Percentiles rank a stretch among this genome's conserved stretches.
phyloP scores from a whole-genome alignment of 23 tunicate species.

The Trididemnum clinides region DNA sequence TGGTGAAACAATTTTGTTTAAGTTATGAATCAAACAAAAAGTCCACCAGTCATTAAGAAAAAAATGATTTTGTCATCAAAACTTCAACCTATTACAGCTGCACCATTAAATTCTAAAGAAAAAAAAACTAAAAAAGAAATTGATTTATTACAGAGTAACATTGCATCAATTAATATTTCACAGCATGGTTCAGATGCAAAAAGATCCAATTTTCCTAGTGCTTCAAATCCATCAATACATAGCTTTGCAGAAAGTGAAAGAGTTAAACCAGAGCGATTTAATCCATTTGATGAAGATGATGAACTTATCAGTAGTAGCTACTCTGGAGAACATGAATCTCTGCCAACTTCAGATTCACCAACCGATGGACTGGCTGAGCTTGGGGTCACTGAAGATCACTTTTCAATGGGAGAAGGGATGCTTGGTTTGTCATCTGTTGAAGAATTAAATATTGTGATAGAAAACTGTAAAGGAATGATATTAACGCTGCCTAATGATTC shows the following conservation, averaged over 20 bases:
- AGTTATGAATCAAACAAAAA: background rate
- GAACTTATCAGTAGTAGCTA: conserved; percentile 8
- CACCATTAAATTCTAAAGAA: background rate
- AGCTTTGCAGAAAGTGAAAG: background rate
- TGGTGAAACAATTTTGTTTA: background rate
- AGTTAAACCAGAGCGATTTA: conserved; percentile 19
- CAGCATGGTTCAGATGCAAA: background rate
- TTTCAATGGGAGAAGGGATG: conserved; percentile 44
- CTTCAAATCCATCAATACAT: background rate
- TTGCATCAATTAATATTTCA: background rate
- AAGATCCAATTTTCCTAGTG: background rate
- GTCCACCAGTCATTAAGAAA: background rate
- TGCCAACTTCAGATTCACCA: conserved; percentile 37
- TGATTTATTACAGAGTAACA: background rate
- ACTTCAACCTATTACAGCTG: background rate
- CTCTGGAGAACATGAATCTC: background rate
- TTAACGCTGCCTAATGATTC: conserved; percentile 48
- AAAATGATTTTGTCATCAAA: background rate
- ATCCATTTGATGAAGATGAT: conserved; percentile 46
- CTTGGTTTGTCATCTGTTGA: conserved; percentile 62
- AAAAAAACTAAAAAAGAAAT: background rate
- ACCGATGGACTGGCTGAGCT: conserved; percentile 64
- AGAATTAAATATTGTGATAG: conserved; percentile 72
- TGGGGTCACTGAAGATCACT: conserved; percentile 79
- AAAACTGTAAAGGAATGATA: conserved; percentile 71